phyloP scores from a whole-genome alignment of 2,888 invertebrate species.

The Onthophagus sagittarius region DNA sequence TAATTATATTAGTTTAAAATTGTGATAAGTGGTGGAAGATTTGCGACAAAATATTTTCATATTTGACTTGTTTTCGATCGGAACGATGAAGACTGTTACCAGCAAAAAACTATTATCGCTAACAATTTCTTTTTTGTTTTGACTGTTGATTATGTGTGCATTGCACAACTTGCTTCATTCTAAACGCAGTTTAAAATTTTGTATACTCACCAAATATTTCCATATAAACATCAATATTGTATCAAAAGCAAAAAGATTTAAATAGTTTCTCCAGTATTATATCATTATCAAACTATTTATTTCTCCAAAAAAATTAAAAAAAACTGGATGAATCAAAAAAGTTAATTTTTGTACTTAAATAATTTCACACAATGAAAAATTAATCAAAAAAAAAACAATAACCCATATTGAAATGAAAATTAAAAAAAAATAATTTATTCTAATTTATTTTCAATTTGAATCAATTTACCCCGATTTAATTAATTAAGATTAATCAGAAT shows the following conservation, averaged over 20 bases:
- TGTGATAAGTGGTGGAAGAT: neutral
- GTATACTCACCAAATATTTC: neutral
- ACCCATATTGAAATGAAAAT: neutral
- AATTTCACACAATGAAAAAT: neutral
- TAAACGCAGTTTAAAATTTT: neutral
- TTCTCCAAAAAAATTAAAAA: neutral
- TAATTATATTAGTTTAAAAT: neutral
- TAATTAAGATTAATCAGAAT: neutral
- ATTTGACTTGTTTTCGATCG: neutral
- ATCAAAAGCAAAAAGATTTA: neutral
- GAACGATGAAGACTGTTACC: neutral
- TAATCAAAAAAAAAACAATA: neutral
- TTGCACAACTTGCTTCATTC: neutral
- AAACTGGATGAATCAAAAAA: neutral
- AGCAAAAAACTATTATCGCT: neutral
- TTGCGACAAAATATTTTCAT: neutral
- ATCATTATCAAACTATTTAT: neutral
- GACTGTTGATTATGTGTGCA: neutral
- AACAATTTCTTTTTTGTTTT: neutral
- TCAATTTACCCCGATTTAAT: neutral
- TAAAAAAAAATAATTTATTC: neutral
- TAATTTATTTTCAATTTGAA: neutral
- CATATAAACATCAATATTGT: neutral
- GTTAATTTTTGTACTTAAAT: neutral
- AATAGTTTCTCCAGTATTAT: neutral